Evolutionary conservation across 2,113 vertebrate species (phyloP).

Genomic region (Gymnobelideus leadbeateri): DNA sequence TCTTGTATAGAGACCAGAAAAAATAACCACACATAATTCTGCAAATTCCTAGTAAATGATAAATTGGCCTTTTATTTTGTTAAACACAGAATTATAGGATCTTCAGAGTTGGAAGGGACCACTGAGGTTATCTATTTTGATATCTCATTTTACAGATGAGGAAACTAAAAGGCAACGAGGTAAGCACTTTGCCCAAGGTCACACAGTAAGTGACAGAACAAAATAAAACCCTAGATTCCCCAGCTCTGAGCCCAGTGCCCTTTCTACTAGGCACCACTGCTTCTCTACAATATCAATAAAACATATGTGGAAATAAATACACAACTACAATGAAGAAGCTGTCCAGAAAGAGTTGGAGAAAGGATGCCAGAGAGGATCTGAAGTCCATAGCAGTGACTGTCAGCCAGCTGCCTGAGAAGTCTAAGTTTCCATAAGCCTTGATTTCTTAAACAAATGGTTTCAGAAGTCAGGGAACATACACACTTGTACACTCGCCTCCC

Average conservation of each 20-base stretch:
- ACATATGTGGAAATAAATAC: neutral
- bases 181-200: neutral
- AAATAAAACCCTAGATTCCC: rapidly evolving
- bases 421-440: slow-evolving; percentile 19
- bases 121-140: neutral
- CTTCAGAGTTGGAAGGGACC: neutral
- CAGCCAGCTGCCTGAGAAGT: neutral
- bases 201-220: neutral
- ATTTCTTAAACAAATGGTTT: slow-evolving; percentile 48
- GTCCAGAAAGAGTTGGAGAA: neutral
- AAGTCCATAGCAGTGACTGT: neutral
- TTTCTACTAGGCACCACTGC: neutral
- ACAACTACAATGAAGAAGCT: too few relatives aligned
- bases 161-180: slow-evolving; percentile 12
- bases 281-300: neutral
- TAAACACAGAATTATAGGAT: neutral
- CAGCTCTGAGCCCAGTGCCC: neutral
- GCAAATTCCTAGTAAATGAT: neutral
- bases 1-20: neutral
- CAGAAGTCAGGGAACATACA: slow-evolving; percentile 51
- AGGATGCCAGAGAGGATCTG: neutral
- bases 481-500: neutral
- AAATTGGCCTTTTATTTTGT: neutral
- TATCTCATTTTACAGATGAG: neutral
- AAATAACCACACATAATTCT: neutral